phyloP scores from a whole-genome alignment of 2,113 vertebrate species.

The Nasalis larvatus region DNA sequence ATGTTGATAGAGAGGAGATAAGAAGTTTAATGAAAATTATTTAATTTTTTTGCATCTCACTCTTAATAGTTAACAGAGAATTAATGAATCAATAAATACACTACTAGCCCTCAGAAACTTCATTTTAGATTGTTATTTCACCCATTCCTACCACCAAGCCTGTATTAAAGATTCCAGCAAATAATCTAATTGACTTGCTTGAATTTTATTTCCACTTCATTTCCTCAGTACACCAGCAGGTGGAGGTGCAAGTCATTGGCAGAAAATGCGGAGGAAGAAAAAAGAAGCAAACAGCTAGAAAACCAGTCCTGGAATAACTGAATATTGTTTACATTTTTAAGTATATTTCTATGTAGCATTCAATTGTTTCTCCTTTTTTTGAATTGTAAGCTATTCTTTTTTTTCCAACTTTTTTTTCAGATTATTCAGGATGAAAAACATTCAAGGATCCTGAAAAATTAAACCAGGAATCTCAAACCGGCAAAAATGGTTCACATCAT shows the following conservation, averaged over 20 bases:
- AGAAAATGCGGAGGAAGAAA: neutral
- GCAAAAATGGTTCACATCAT: constrained; percentile 46
- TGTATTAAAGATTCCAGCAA: neutral
- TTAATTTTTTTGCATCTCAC: neutral
- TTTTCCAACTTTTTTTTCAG: constrained; percentile 6
- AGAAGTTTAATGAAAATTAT: neutral
- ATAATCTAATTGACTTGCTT: neutral
- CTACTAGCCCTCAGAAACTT: constrained; percentile 23
- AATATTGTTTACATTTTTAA: neutral
- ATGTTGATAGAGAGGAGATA: neutral
- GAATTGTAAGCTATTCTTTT: neutral
- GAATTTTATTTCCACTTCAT: constrained; percentile 47
- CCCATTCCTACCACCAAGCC: neutral
- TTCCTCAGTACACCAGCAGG: constrained; percentile 54
- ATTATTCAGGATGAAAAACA: constrained; percentile 21
- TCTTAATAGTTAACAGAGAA: neutral
- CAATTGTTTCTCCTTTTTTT: neutral
- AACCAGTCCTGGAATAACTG: neutral
- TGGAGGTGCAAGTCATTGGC: constrained; percentile 54
- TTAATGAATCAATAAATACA: neutral
- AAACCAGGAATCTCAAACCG: constrained; percentile 51
- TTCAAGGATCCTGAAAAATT: constrained; percentile 30
- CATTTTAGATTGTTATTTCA: neutral
- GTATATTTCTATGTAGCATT: neutral
- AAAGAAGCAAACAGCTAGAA: neutral